Percentiles rank a stretch among this genome's conserved stretches.
These are phyloP conservation scores for Rhegmatorhina hoffmannsi DNA, from an alignment of 2,113 vertebrate species.

Conservation along the genomic window DNA sequence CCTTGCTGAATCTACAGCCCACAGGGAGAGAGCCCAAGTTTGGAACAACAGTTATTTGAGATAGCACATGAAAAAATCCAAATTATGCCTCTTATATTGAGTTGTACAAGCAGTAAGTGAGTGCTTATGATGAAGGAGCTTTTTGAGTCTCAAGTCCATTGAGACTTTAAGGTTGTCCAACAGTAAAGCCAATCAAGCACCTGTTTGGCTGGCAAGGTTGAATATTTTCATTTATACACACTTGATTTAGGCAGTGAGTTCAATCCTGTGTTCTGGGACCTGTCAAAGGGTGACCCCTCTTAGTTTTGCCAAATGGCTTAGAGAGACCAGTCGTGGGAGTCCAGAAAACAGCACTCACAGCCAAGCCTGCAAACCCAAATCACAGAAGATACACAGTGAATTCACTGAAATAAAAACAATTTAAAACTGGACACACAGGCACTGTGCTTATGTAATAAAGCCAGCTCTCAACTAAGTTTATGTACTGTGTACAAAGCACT, in stretches of 20 bases:
- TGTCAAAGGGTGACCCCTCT: background rate
- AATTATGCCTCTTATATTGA: background rate
- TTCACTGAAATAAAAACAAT: background rate
- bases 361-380: background rate
- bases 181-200: background rate
- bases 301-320: background rate
- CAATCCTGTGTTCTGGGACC: background rate
- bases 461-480: background rate
- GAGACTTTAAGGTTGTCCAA: background rate
- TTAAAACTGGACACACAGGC: background rate
- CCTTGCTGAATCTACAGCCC: background rate
- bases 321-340: background rate
- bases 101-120: background rate
- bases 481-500: background rate
- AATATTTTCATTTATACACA: background rate
- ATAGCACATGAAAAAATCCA: background rate
- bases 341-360: background rate
- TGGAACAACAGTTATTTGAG: background rate
- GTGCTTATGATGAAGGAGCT: background rate
- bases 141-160: background rate
- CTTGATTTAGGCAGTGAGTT: background rate
- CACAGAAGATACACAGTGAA: fast-evolving
- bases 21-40: background rate
- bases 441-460: background rate
- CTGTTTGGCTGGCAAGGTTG: background rate